Conservation (phyloP, 1,140 invertebrate genomes). For the Pectinophora gossypiella region DNA sequence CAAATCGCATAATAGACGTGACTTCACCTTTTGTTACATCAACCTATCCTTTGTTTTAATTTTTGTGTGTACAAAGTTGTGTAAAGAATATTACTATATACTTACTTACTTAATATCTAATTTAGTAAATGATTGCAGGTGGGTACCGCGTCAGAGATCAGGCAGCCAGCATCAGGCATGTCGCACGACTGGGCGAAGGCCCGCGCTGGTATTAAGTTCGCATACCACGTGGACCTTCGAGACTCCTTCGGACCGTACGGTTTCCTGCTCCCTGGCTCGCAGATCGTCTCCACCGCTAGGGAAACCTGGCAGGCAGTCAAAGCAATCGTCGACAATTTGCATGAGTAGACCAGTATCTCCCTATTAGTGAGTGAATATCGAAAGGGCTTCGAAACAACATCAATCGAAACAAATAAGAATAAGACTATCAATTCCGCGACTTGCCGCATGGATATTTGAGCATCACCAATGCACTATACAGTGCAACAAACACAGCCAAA, state of each 20-base stretch:
- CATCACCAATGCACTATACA: too few species aligned
- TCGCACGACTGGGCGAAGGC: conserved; percentile 86
- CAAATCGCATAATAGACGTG: too few species aligned
- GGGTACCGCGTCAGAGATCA: conserved; percentile 72
- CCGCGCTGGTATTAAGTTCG: conserved; percentile 81
- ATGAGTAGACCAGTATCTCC: not conserved
- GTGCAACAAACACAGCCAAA: too few species aligned
- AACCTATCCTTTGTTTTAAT: too few species aligned
- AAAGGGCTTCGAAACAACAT: too few species aligned
- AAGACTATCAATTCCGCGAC: too few species aligned
- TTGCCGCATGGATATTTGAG: too few species aligned
- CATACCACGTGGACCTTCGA: conserved; percentile 87
- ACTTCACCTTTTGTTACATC: too few species aligned
- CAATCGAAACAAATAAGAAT: too few species aligned
- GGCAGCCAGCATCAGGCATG: conserved; percentile 78
- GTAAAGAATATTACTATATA: too few species aligned
- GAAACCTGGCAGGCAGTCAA: conserved; percentile 90
- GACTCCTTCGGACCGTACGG: conserved; percentile 83
- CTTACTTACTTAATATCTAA: conserved; percentile 24
- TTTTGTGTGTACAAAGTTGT: too few species aligned
- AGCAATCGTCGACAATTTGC: conserved; percentile 78
- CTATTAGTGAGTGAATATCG: too few species aligned
- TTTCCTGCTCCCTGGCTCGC: conserved; percentile 84
- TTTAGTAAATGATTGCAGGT: conserved; percentile 27
- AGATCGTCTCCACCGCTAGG: conserved; percentile 84